phyloP scores from a whole-genome alignment of 2,113 vertebrate genomes.

The Anolis carolinensis region DNA sequence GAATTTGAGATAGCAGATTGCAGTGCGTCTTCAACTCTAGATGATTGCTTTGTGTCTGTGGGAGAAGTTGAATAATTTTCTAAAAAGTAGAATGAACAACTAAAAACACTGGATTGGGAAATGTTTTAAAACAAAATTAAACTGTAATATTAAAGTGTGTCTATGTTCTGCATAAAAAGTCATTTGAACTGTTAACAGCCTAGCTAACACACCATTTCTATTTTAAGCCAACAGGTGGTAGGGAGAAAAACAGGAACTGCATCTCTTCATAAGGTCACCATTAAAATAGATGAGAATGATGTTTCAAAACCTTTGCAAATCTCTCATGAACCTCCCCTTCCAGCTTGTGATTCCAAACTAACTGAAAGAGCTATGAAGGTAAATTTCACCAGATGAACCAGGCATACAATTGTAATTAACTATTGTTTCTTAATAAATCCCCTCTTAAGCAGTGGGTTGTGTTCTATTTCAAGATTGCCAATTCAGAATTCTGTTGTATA shows the following conservation, averaged over 20 bases:
- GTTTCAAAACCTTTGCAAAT: conserved; percentile 97
- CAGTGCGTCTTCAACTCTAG: neutral
- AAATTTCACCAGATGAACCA: conserved; percentile 47
- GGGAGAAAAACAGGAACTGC: conserved; percentile 94
- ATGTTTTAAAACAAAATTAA: neutral
- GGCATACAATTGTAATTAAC: conserved; percentile 21
- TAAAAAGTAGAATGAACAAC: neutral
- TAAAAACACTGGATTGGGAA: neutral
- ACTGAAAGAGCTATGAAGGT: conserved; percentile 98
- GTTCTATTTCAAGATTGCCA: neutral
- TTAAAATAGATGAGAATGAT: conserved; percentile 95
- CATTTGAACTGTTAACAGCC: conserved; percentile 9
- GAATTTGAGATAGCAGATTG: neutral
- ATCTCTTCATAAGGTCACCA: conserved; percentile 94
- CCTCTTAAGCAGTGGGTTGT: conserved; percentile 4
- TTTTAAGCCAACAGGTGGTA: conserved; percentile 92
- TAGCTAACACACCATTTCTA: conserved; percentile 41
- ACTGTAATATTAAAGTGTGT: neutral
- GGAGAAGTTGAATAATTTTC: neutral
- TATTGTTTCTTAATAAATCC: neutral
- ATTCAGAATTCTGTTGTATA: neutral
- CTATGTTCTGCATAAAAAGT: neutral
- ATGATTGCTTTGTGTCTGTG: neutral
- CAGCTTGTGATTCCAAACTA: conserved; percentile 93
- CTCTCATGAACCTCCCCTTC: conserved; percentile 95